These are phyloP conservation scores for Abrostola tripartita DNA, from an alignment of 2,888 invertebrate species.

Conservation along the genomic window DNA sequence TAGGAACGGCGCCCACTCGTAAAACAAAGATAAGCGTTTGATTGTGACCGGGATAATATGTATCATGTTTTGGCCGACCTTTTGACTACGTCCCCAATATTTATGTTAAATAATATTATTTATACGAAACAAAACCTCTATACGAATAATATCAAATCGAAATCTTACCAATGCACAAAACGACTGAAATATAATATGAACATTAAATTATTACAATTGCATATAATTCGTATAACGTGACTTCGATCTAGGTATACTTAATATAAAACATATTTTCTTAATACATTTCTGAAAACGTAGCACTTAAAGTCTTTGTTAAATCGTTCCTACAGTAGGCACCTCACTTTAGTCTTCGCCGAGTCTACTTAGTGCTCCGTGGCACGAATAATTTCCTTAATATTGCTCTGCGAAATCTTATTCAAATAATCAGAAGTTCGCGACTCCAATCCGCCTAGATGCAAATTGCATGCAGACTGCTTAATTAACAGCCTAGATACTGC, in stretches of 20 bases:
- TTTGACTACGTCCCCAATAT: constrained; percentile 32
- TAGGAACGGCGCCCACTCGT: constrained; percentile 36
- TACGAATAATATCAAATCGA: background rate
- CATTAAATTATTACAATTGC: constrained; percentile 5
- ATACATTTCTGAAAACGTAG: constrained; percentile 29
- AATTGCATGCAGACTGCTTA: constrained; percentile 80
- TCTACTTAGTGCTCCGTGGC: constrained; percentile 63
- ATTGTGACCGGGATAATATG: constrained; percentile 47
- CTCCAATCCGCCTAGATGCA: constrained; percentile 78
- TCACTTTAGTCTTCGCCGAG: constrained; percentile 53
- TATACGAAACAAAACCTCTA: constrained; percentile 12
- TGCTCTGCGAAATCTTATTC: constrained; percentile 79
- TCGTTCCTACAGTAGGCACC: constrained; percentile 40
- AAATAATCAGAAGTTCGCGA: constrained; percentile 81
- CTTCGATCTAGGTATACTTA: background rate
- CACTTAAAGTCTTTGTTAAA: constrained; percentile 47
- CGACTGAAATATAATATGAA: background rate
- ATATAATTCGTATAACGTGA: constrained; percentile 27
- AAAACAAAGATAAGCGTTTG: constrained; percentile 53
- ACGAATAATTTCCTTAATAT: constrained; percentile 79
- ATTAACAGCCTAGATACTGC: constrained; percentile 69
- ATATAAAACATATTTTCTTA: constrained; percentile 42
- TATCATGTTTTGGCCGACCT: constrained; percentile 30
- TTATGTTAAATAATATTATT: constrained; percentile 24
- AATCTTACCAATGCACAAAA: constrained; percentile 5